A percentile compares a stretch with the other conserved stretches of the same genome.
These are phyloP conservation scores for Perca schrenkii DNA, from an alignment of 2,113 vertebrate species.

Conservation along the genomic window DNA sequence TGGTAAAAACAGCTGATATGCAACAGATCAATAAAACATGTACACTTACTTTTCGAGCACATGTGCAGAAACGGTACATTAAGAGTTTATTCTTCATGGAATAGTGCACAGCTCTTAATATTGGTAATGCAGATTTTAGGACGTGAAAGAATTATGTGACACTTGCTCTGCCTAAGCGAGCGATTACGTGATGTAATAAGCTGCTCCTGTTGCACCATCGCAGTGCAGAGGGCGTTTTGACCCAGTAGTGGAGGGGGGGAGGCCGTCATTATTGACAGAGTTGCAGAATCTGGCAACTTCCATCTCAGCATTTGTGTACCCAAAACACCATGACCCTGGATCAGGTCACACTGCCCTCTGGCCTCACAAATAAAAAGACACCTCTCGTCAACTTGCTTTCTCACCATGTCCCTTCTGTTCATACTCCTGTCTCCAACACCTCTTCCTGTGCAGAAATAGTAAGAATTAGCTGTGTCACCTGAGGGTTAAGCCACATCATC, in stretches of 20 bases:
- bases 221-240: slow-evolving; percentile 16
- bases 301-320: slow-evolving; percentile 34
- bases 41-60: neutral
- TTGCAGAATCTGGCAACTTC: slow-evolving; percentile 39
- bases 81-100: neutral
- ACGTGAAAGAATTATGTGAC: too few relatives aligned
- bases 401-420: neutral
- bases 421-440: neutral
- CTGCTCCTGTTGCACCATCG: neutral
- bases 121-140: neutral
- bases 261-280: slow-evolving; percentile 38
- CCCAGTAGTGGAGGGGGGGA: neutral
- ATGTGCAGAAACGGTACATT: neutral
- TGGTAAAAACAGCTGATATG: neutral
- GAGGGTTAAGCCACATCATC: neutral
- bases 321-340: slow-evolving; percentile 41
- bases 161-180: too few relatives aligned
- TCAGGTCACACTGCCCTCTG: slow-evolving; percentile 60
- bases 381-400: neutral
- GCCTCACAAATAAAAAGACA: neutral
- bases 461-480: neutral
- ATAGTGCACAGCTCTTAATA: neutral
- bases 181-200: too few relatives aligned
- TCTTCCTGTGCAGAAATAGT: neutral
- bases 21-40: neutral